Percentiles rank a stretch among this genome's conserved stretches.
Evolutionary conservation across 2,113 vertebrate species (phyloP).

Genomic region (Gymnarchus niloticus): DNA sequence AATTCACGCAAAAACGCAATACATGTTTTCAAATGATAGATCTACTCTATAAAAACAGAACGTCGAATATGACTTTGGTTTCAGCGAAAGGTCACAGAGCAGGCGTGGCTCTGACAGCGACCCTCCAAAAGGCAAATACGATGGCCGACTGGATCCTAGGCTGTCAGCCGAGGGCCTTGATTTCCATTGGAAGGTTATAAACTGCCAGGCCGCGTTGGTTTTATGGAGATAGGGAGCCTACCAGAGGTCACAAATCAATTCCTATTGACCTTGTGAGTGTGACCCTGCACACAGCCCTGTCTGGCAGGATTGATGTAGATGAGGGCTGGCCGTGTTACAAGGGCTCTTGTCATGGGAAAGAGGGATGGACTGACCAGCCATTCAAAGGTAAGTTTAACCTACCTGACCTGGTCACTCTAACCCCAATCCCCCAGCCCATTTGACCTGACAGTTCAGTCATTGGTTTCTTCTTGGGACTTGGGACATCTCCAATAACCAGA

Average conservation of each 20-base stretch:
- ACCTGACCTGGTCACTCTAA: background rate
- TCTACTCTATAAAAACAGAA: background rate
- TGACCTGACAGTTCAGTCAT: background rate
- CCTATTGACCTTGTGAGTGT: constrained; percentile 12
- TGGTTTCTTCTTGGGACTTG: background rate
- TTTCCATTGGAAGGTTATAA: background rate
- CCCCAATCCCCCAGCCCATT: background rate
- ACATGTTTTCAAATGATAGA: background rate
- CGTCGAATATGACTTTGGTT: background rate
- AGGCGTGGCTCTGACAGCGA: background rate
- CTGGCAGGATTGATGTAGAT: constrained; percentile 18
- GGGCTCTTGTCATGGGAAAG: background rate
- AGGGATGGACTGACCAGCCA: background rate
- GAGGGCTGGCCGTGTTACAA: background rate
- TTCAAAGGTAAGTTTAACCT: background rate
- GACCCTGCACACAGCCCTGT: background rate
- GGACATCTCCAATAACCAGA: background rate
- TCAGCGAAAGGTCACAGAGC: background rate
- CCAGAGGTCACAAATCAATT: constrained; percentile 15
- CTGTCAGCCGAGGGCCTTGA: background rate
- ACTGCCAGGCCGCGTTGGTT: background rate
- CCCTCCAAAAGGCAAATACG: background rate
- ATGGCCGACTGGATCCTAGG: background rate
- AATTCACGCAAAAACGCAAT: background rate
- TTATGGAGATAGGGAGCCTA: background rate